Percentiles rank a stretch among this genome's conserved stretches.
Conservation (phyloP, 2,888 invertebrate species). For the Peribatodes rhomboidaria region DNA sequence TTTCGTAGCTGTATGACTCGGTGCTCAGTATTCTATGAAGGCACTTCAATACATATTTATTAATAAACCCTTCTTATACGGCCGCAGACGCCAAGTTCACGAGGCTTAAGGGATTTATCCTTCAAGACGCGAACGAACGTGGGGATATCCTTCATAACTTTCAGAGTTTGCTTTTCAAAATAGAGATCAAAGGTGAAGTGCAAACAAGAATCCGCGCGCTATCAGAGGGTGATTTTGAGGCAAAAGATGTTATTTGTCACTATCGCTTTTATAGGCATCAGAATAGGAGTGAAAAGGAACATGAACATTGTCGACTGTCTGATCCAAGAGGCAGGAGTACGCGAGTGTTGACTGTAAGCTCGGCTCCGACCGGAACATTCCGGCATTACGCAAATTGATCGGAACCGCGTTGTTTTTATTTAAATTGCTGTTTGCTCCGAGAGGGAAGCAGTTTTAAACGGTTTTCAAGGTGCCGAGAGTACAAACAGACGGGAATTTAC, state of each 20-base stretch:
- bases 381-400: constrained; percentile 31
- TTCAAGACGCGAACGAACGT: constrained; percentile 6
- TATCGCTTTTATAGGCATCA: background rate
- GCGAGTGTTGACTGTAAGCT: too few species aligned
- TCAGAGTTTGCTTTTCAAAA: constrained; percentile 16
- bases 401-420: constrained; percentile 32
- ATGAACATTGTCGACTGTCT: background rate
- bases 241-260: background rate
- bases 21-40: background rate
- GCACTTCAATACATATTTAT: constrained; percentile 1
- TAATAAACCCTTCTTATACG: constrained; percentile 1
- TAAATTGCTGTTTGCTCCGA: constrained; percentile 20
- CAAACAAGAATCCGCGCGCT: constrained; percentile 10
- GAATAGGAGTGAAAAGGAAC: background rate
- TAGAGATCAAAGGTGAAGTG: constrained; percentile 21
- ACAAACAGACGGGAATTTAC: constrained; percentile 16
- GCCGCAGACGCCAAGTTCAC: constrained; percentile 4
- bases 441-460: constrained; percentile 9
- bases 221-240: background rate
- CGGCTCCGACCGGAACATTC: too few species aligned
- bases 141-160: constrained; percentile 3
- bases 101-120: constrained; percentile 14
- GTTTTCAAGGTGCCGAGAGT: constrained; percentile 9
- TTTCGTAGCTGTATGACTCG: background rate
- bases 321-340: too few species aligned